Evolutionary conservation across 2,888 invertebrate species (phyloP), one percentile per base, ranked within the genome.

Genomic region (Pharmacophagus antenor): DNA sequence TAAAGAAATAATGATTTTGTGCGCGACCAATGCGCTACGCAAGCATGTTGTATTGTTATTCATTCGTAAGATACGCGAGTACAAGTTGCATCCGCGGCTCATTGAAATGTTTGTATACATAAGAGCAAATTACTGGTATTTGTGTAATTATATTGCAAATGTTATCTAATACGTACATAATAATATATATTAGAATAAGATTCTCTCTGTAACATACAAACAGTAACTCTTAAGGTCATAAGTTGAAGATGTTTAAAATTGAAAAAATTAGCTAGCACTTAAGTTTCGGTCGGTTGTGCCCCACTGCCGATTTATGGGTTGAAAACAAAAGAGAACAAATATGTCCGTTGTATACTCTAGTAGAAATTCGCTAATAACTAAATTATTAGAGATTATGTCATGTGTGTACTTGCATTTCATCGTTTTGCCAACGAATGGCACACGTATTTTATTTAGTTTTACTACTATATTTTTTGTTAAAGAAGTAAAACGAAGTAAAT

Each of bases 271-370:
- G 31, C 21, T 61, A 57, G 56, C 12, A 4, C 42, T 42, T 56
- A 56, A 53, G 51, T 51, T 63, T 61, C 56, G 51, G 59, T 60
- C 56, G 55, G 55, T 58, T 59, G 62, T 60, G 61, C 56, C 50
- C 53, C 58, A 61, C 64, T 55, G 58, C 56, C 61, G 58, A 50
- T 55, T 61, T 59, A 52, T 73, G 74, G 71, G 72, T 73, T 66
- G 67, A 63, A 67, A 62, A 71, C 68, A 72, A 65, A 70, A 67
- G 65, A 70, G 84, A 85, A 82, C 84, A 86, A 85, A 84, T 62
- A 64, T 71, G 66, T 68, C 66, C 67, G 70, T 71, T 70, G 70
- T 76, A 73, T 77, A 73, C 70, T 72, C 67, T 72, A 71, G 68
- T 61, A 62, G 63, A 63, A 64, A 53, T 66, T 69, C 70, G 68